Conservation (phyloP, 2,888 invertebrate genomes). For the Eubasilissa splendida region DNA sequence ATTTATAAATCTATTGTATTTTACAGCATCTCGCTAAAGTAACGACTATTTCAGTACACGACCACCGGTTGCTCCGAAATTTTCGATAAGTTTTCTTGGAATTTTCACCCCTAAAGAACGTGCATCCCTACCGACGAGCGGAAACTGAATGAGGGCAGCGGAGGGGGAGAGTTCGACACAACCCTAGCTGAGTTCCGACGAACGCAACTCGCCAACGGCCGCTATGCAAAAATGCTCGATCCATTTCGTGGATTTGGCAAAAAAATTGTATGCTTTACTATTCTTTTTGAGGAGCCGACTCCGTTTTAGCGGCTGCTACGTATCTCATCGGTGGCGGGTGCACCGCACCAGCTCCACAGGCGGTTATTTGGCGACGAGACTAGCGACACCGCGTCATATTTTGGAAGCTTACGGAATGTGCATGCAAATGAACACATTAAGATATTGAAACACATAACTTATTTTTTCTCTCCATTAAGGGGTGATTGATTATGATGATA, state of each 20-base stretch:
- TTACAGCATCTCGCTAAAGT: no score
- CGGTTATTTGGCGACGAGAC: slow-evolving; percentile 22
- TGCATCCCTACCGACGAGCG: slow-evolving; percentile 10
- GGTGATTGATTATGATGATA: no score
- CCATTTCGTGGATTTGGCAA: background rate
- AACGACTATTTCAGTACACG: background rate
- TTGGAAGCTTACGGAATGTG: background rate
- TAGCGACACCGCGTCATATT: slow-evolving; percentile 1
- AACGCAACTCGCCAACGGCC: slow-evolving; percentile 2
- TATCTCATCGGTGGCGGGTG: background rate
- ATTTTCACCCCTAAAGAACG: slow-evolving; percentile 11
- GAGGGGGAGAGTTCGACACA: slow-evolving; percentile 8
- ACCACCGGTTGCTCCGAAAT: slow-evolving; percentile 26
- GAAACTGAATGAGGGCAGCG: slow-evolving; percentile 3
- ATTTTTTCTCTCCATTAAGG: no score
- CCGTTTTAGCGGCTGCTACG: background rate
- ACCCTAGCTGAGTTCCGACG: background rate
- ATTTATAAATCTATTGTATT: no score
- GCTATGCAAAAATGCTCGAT: slow-evolving; percentile 2
- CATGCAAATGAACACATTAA: slow-evolving; percentile 1
- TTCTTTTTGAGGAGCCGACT: background rate
- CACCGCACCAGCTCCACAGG: slow-evolving; percentile 23
- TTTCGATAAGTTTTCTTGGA: slow-evolving; percentile 17
- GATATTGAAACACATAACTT: no score
- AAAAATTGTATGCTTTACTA: no score